Base-by-base conservation (phyloP, 2,113 vertebrate species). In the Pyrgilauda ruficollis region DNA sequence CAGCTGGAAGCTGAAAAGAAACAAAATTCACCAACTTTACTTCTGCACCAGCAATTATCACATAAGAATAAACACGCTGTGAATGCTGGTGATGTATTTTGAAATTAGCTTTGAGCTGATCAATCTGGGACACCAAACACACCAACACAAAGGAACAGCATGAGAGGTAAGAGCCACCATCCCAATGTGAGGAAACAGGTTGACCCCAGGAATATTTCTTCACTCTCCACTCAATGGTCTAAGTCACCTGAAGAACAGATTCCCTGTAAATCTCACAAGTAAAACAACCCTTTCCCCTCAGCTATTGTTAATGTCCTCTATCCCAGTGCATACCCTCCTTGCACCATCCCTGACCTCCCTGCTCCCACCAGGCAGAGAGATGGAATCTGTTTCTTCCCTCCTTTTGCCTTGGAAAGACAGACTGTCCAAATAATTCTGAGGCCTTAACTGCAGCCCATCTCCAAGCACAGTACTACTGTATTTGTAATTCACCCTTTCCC, bases 41-140 rank as follows among this genome's bases (percentile, higher is more conserved):
- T 92, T 84, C 90, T 86, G 63, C 81, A 96, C 64, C 84, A 85
- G 76, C 77, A 97, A 89, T 87, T 56, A 93, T 46, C 84, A 86
- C 69, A 4, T 79, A 59, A 79, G 39, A 95, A 92, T 70, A 88
- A 96, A 87, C 56, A 95, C 6, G 13, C 31, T 92, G 79, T 80
- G 89, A 94, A 59, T 4, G 10, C 44, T 72, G 44, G 75, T 43
- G 79, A 87, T 93, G 77, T 70, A 84, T 92, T 96, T 81, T 91
- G 79, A 96, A 95, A 90, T 70, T 24, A 88, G 35, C 20, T 82
- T 70, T 44, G 56, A 84, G 76, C 41, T 93, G 90, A 47, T 49
- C 35, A 64, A 13, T 44, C 41, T 78, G 59, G 31, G 33, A 58
- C 55, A 76, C 44, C 39, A 62, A 83, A 89, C 26, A 39, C 83